Evolutionary conservation across 2,888 invertebrate species (phyloP).

Genomic region (Ectemnius continuus): DNA sequence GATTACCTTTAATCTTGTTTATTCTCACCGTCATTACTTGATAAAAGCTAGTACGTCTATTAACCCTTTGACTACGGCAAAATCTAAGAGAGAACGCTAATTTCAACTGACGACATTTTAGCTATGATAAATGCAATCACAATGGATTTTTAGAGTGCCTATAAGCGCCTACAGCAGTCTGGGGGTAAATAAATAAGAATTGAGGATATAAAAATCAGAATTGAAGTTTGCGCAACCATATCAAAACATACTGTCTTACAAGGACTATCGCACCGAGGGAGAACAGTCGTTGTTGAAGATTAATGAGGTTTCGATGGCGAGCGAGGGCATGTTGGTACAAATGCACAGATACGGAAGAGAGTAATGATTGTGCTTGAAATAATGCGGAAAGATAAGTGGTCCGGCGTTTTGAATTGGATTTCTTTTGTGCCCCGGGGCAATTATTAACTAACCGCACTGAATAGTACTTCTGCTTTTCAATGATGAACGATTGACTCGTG

Average conservation of each 20-base stretch:
- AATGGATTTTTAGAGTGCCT: too few species aligned
- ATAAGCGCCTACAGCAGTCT: too few species aligned
- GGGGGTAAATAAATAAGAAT: too few species aligned
- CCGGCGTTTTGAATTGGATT: not conserved
- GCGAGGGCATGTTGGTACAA: not conserved
- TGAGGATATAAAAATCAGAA: too few species aligned
- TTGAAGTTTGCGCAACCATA: not conserved
- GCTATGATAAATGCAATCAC: too few species aligned
- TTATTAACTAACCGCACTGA: not conserved
- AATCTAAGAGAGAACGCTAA: too few species aligned
- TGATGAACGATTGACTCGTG: not conserved
- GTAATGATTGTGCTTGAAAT: constrained; percentile 28
- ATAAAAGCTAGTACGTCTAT: too few species aligned
- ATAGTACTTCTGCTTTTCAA: not conserved
- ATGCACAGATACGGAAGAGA: constrained; percentile 17
- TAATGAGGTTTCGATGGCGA: constrained; percentile 59
- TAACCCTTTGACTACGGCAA: too few species aligned
- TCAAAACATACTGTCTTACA: constrained; percentile 6
- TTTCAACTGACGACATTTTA: too few species aligned
- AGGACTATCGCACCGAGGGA: constrained; percentile 25
- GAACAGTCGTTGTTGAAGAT: constrained; percentile 38
- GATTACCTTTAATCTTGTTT: too few species aligned
- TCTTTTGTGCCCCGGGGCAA: not conserved
- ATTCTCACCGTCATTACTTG: too few species aligned
- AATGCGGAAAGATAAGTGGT: constrained; percentile 11